Percentiles rank a stretch among this genome's conserved stretches.
These are phyloP conservation scores for Ctenopoma kingsleyae DNA, from an alignment of 2,797 vertebrate genomes.

Conservation along the genomic window DNA sequence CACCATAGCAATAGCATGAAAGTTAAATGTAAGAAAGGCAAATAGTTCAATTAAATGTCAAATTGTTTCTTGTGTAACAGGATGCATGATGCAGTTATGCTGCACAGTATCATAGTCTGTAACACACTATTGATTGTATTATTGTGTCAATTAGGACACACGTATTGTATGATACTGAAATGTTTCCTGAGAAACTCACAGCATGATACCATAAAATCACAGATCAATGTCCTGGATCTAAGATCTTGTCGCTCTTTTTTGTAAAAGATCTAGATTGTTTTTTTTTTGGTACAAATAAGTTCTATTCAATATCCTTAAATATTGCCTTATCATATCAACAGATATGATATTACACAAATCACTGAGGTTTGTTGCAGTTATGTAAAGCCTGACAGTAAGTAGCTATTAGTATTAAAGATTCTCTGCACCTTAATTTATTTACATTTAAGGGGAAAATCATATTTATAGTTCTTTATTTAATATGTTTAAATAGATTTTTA, in stretches of 20 bases:
- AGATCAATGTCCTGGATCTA: conserved; percentile 40
- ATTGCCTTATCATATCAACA: conserved; percentile 2
- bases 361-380: neutral
- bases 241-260: conserved; percentile 32
- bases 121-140: neutral
- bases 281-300: conserved; percentile 5
- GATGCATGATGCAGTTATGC: conserved; percentile 5
- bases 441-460: conserved; percentile 6
- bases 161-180: neutral
- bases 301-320: conserved; percentile 7
- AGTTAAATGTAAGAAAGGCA: conserved; percentile 23
- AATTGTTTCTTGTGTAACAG: conserved; percentile 5
- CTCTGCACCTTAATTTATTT: conserved; percentile 22
- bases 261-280: conserved; percentile 37
- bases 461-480: conserved; percentile 39
- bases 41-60: conserved; percentile 30
- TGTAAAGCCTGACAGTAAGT: neutral
- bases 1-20: conserved; percentile 20
- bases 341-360: conserved; percentile 17
- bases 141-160: neutral
- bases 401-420: conserved; percentile 10
- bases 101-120: neutral
- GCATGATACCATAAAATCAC: conserved; percentile 46
- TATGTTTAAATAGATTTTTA: conserved; percentile 47
- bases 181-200: conserved; percentile 27